Evolutionary conservation across 2,888 invertebrate genomes (phyloP).

Genomic region (Chydorus sphaericus): DNA sequence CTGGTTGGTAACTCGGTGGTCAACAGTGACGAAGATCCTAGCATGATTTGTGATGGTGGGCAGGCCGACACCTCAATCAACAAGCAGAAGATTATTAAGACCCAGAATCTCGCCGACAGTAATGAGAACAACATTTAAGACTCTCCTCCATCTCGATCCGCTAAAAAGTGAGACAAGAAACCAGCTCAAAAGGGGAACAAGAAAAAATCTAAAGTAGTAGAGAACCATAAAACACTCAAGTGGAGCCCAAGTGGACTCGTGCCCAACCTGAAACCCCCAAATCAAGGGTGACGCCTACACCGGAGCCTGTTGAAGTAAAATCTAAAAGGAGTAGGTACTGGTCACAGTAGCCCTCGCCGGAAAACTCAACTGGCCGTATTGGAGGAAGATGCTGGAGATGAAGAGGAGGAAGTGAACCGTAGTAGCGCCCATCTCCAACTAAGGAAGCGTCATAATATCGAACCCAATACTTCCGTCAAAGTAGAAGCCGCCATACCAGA

Average conservation of each 20-base stretch:
- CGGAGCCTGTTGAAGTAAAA: background rate
- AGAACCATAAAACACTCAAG: background rate
- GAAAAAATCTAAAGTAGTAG: background rate
- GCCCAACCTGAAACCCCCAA: background rate
- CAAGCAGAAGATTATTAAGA: constrained; percentile 19
- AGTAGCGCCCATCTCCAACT: background rate
- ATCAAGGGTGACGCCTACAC: background rate
- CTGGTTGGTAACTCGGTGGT: constrained; percentile 33
- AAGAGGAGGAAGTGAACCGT: background rate
- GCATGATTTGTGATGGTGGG: background rate
- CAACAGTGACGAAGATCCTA: background rate
- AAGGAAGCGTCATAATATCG: background rate
- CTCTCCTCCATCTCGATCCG: constrained; percentile 16
- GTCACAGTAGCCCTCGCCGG: background rate
- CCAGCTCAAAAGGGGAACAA: constrained; percentile 17
- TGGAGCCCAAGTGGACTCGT: background rate
- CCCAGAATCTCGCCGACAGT: too few relatives aligned
- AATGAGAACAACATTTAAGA: constrained; percentile 15
- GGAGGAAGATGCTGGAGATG: too few relatives aligned
- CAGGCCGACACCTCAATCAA: constrained; percentile 20
- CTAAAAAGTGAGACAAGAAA: constrained; percentile 24
- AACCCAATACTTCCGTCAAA: background rate
- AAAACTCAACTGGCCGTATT: background rate
- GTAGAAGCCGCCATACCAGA: background rate
- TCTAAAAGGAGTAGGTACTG: background rate